Conservation (phyloP, 2,888 invertebrate species). For the Andrena haemorrhoa region DNA sequence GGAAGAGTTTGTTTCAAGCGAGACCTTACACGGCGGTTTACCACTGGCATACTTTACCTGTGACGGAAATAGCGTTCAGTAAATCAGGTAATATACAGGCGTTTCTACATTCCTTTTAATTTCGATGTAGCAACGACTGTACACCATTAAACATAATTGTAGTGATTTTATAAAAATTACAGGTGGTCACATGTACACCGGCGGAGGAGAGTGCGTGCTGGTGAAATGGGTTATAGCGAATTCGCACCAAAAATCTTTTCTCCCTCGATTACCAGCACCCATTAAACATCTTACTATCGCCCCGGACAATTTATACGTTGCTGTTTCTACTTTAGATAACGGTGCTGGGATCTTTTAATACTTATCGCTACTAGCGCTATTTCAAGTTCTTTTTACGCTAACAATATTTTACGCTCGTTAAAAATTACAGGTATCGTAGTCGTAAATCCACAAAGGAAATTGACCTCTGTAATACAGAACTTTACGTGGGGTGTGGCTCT, state of each 20-base stretch:
- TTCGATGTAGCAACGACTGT: conserved; percentile 11
- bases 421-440: conserved; percentile 85
- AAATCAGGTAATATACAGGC: conserved; percentile 77
- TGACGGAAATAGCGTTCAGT: conserved; percentile 89
- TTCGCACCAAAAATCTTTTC: conserved; percentile 86
- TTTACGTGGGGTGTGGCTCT: conserved; percentile 87
- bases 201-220: conserved; percentile 92
- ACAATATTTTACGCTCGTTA: conserved; percentile 3
- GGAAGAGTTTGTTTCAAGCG: conserved; percentile 85
- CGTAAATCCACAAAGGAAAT: conserved; percentile 86
- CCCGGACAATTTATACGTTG: conserved; percentile 88
- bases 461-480: conserved; percentile 88
- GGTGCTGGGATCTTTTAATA: conserved; percentile 78
- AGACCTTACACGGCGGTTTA: conserved; percentile 85
- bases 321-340: conserved; percentile 90
- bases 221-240: conserved; percentile 90
- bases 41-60: conserved; percentile 92
- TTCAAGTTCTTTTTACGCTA: conserved; percentile 15
- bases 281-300: conserved; percentile 89
- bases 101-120: conserved; percentile 16
- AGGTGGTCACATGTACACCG: conserved; percentile 90
- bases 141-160: neutral
- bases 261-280: conserved; percentile 90
- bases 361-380: conserved; percentile 5
- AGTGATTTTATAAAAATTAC: conserved; percentile 29